Percentiles rank a stretch among this genome's conserved stretches.
Evolutionary conservation across 2,797 vertebrate genomes (phyloP).

Genomic region (Sebastolobus altivelis): DNA sequence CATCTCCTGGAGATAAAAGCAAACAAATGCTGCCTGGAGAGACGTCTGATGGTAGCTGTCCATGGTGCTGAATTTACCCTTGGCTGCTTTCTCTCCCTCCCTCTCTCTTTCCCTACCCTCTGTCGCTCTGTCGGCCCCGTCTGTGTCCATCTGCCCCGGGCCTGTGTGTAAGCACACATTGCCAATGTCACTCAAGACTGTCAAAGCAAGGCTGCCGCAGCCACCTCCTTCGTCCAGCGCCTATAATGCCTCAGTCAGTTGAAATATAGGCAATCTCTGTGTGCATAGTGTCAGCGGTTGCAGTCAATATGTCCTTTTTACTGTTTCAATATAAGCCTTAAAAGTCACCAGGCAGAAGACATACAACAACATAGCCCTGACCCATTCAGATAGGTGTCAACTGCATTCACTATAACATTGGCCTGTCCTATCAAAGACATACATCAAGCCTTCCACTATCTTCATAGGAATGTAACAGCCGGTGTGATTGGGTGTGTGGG

Average conservation of each 20-base stretch:
- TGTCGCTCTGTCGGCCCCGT: conserved; percentile 33
- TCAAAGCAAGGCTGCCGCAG: conserved; percentile 54
- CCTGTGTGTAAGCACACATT: conserved; percentile 58
- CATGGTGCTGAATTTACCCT: conserved; percentile 66
- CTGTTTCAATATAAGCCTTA: conserved; percentile 64
- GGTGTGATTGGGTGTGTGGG: conserved; percentile 42
- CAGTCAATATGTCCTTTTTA: conserved; percentile 73
- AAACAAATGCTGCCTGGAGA: conserved; percentile 66
- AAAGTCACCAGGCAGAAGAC: conserved; percentile 59
- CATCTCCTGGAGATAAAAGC: conserved; percentile 66
- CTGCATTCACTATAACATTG: conserved; percentile 52
- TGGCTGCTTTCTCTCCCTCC: conserved; percentile 25
- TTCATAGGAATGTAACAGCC: conserved; percentile 27
- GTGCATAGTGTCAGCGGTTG: conserved; percentile 54
- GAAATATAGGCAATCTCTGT: conserved; percentile 72
- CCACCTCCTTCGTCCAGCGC: conserved; percentile 25
- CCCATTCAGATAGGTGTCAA: conserved; percentile 67
- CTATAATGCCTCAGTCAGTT: conserved; percentile 61
- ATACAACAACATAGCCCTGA: conserved; percentile 66
- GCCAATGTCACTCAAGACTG: conserved; percentile 67
- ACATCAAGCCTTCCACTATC: conserved; percentile 50
- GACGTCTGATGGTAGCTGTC: conserved; percentile 60
- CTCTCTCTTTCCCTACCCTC: conserved; percentile 6
- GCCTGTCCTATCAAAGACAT: conserved; percentile 56
- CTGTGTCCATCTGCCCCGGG: conserved; percentile 60